phyloP scores from a whole-genome alignment of 2,797 vertebrate species.

The Anolis apletophallus region DNA sequence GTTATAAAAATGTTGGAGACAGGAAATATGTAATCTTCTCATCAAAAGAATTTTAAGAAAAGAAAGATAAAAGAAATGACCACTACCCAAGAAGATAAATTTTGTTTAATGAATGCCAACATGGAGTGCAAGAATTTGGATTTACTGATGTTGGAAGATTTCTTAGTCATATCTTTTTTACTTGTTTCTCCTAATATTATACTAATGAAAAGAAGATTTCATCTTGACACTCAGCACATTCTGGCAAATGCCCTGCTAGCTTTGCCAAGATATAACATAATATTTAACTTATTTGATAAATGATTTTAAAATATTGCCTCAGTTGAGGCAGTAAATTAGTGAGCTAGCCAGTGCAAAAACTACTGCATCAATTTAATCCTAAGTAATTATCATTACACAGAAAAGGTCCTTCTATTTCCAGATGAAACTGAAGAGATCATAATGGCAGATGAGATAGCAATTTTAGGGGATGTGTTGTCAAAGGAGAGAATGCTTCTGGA shows the following conservation, averaged over 20 bases:
- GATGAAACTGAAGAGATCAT: not conserved
- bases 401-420: not conserved
- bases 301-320: not conserved
- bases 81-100: not conserved
- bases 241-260: not conserved
- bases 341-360: not conserved
- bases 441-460: not conserved
- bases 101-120: not conserved
- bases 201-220: slow-evolving; percentile 17
- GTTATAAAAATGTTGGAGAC: not conserved
- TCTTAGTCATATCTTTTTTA: not conserved
- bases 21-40: slow-evolving; percentile 2
- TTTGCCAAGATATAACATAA: slow-evolving; percentile 20
- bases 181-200: not conserved
- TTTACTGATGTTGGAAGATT: not conserved
- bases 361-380: not conserved
- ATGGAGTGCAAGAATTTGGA: not conserved
- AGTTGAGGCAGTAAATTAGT: not conserved
- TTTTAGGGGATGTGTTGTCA: not conserved
- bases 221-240: slow-evolving; percentile 1
- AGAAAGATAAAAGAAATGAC: slow-evolving; percentile 20
- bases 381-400: not conserved
- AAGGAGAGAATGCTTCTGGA: no score
- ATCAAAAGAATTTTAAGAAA: not conserved
- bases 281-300: not conserved